Percentiles rank a stretch among this genome's conserved stretches.
Evolutionary conservation across 92 coral and sea anemone species (phyloP).

Genomic region (Nematostella vectensis): DNA sequence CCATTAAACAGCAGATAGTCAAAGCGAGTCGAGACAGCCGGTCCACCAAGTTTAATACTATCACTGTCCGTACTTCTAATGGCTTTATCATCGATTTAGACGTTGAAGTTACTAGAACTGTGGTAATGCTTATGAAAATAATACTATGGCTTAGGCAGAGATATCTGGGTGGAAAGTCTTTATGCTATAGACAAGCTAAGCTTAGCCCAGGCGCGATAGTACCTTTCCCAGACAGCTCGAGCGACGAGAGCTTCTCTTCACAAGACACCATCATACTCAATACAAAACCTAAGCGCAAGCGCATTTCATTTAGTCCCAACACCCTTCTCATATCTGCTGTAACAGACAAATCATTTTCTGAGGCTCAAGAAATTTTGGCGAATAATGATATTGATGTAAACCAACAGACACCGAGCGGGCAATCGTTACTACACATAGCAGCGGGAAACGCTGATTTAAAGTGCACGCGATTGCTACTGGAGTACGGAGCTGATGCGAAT

Average conservation of each 20-base stretch:
- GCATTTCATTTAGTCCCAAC: slow-evolving; percentile 65
- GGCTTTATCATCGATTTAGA: slow-evolving; percentile 52
- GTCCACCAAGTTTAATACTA: slow-evolving; percentile 15
- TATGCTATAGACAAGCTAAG: background rate
- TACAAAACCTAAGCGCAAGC: slow-evolving; percentile 41
- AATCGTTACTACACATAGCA: slow-evolving; percentile 70
- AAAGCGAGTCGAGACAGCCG: background rate
- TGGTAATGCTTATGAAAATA: slow-evolving; percentile 79
- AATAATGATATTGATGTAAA: slow-evolving; percentile 48
- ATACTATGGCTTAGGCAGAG: slow-evolving; percentile 55
- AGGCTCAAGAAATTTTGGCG: slow-evolving; percentile 55
- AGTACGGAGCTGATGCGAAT: slow-evolving; percentile 57
- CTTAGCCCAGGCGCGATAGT: background rate
- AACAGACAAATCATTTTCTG: slow-evolving; percentile 62
- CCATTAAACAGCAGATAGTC: slow-evolving; percentile 43
- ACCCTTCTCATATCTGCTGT: slow-evolving; percentile 61
- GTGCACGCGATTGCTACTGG: slow-evolving; percentile 53
- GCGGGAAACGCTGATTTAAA: slow-evolving; percentile 78
- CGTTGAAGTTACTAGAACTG: slow-evolving; percentile 59
- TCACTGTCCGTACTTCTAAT: slow-evolving; percentile 23
- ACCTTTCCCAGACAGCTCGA: slow-evolving; percentile 24
- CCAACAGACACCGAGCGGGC: slow-evolving; percentile 72
- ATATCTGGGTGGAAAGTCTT: background rate
- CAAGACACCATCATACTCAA: slow-evolving; percentile 15
- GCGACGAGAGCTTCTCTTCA: slow-evolving; percentile 25